Percentiles rank a stretch among this genome's conserved stretches.
These are phyloP conservation scores for Beroe ovata DNA, from an alignment of 37 sponge, comb jelly and placozoan species.

Conservation along the genomic window DNA sequence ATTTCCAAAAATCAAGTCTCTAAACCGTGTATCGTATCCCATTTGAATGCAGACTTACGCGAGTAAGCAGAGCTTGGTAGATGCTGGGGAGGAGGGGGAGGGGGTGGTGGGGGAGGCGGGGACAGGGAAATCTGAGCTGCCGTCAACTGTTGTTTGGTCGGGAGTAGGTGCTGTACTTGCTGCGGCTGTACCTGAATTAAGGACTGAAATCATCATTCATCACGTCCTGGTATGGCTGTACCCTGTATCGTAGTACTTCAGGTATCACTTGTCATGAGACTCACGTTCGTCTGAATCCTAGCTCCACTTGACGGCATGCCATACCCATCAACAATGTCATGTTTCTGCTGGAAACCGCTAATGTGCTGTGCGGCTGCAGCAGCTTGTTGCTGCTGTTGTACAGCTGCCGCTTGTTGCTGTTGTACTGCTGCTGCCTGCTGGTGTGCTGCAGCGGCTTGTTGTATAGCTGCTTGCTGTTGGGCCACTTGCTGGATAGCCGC, in stretches of 20 bases:
- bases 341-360: constrained; percentile 54
- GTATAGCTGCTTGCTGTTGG: background rate
- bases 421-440: background rate
- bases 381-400: constrained; percentile 3
- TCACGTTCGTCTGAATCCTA: constrained; percentile 15
- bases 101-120: constrained; percentile 1
- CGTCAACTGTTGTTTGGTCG: constrained; percentile 10
- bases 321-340: constrained; percentile 48
- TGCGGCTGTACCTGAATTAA: background rate
- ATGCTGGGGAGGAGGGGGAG: background rate
- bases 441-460: background rate
- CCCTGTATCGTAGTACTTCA: no score
- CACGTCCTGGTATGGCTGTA: no score
- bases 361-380: background rate
- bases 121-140: background rate
- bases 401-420: background rate
- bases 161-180: constrained; percentile 10
- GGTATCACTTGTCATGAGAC: no score
- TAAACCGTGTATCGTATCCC: no score
- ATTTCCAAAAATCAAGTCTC: no score
- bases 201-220: no score
- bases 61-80: constrained; percentile 8
- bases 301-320: background rate
- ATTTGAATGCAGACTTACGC: background rate
- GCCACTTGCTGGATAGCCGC: background rate